A percentile compares a stretch with the other conserved stretches of the same genome.
These are phyloP conservation scores for Ceratina australensis DNA, from an alignment of 1,140 invertebrate species.

Conservation along the genomic window DNA sequence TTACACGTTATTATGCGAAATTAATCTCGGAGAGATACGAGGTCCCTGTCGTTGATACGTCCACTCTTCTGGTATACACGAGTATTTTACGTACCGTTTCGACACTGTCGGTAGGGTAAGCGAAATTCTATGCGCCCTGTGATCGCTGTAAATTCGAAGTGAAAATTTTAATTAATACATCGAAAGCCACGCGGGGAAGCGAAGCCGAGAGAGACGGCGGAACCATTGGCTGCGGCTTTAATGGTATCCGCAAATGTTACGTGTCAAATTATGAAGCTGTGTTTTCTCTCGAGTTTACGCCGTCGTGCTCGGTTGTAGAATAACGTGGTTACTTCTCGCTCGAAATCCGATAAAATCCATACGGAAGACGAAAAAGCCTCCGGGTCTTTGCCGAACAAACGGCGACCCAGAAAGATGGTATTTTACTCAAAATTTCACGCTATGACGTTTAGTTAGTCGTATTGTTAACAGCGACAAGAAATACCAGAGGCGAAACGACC, in stretches of 20 bases:
- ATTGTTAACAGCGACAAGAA: too few relatives aligned
- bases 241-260: conserved; percentile 42
- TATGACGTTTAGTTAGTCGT: too few relatives aligned
- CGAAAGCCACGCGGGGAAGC: not conserved
- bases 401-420: not conserved
- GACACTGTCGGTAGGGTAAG: not conserved
- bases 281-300: conserved; percentile 35
- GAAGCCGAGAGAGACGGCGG: too few relatives aligned
- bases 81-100: conserved; percentile 1
- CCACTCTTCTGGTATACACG: conserved; percentile 6
- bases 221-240: conserved; percentile 15
- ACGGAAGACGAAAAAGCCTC: not conserved
- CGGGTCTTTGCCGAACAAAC: conserved; percentile 2
- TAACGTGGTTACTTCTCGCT: conserved; percentile 21
- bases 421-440: not conserved
- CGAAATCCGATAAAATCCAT: conserved; percentile 39
- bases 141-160: conserved; percentile 11
- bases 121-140: not conserved
- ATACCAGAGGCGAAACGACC: too few relatives aligned
- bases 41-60: conserved; percentile 9
- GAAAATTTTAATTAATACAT: conserved; percentile 47
- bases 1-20: conserved; percentile 1
- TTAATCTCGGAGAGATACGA: conserved; percentile 6
- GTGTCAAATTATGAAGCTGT: conserved; percentile 36
- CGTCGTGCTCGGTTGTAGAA: conserved; percentile 8